Base-by-base conservation (phyloP, 2,113 vertebrate species). In the Ahaetulla prasina region DNA sequence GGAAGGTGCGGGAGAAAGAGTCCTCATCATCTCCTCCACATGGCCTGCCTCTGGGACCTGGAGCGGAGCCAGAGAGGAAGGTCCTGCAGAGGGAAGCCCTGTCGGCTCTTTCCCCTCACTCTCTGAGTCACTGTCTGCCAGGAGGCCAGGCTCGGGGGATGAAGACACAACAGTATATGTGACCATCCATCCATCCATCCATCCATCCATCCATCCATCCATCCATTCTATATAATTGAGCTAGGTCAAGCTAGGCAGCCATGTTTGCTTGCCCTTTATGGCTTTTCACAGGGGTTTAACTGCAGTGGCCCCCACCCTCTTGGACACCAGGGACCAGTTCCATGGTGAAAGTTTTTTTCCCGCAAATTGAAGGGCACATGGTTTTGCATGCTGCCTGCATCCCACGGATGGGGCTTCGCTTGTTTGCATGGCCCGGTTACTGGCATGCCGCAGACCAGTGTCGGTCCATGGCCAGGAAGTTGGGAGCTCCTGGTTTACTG, bases 281-380 rank as follows among this genome's bases (percentile, higher is more conserved):
- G 68, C 68, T 80, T 80, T 39, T 80, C 68, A 20, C n/a, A 80
- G 16, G 35, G 16, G 6, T 1, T 80, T 39, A 20, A 80, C 35
- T 80, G 16, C 60, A 63, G 12, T 30, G 3, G 25, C 30, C 4
- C 27, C 30, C 30, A 63, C n/a, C 30, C 27, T n/a, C 4, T n/a
- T n/a, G 60, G 60, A n/a, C 4, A n/a, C 4, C 60, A n/a, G 27
- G 60, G 27, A 14, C 60, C 9, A 3, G 60, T 63, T 63, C 25
- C 10, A 14, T 14, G 60, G 27, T n/a, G 4, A 63, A 14, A n/a
- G 30, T 4, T 30, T 6, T 6, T 63, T 63, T n/a, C 60, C 30
- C 0, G 2, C 30, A n/a, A 4, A 63, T 30, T 14, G 30, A 14
- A 63, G 30, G 60, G 30, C 1, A 1, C 4, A 0, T 63, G 11